Conservation (phyloP, 2,113 vertebrate genomes). For the Plotosus lineatus region DNA sequence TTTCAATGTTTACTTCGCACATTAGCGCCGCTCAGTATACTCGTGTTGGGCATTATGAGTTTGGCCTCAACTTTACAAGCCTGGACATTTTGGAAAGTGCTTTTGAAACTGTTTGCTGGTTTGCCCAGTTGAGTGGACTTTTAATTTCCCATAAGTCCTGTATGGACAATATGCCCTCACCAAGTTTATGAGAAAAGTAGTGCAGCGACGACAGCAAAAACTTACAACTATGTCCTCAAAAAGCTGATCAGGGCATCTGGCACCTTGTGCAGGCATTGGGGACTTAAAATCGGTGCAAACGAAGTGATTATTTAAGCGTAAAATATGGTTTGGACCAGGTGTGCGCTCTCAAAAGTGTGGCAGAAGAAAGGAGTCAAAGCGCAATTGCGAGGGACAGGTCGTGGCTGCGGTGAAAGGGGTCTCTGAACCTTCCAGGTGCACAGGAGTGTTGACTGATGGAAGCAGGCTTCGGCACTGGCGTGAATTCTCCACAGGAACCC, state of each 20-base stretch:
- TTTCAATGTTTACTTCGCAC: constrained; percentile 32
- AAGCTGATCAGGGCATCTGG: constrained; percentile 56
- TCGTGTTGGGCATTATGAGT: constrained; percentile 12
- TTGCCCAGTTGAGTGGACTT: constrained; percentile 9
- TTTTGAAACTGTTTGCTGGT: background rate
- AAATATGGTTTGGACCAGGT: constrained; percentile 69
- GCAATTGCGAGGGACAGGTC: constrained; percentile 34
- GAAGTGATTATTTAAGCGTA: constrained; percentile 67
- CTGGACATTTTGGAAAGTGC: constrained; percentile 27
- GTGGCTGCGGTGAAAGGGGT: constrained; percentile 59
- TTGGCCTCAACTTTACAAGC: constrained; percentile 12
- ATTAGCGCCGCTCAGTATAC: constrained; percentile 29
- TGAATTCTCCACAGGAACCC: constrained; percentile 35
- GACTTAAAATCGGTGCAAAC: constrained; percentile 68
- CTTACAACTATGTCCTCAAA: constrained; percentile 47
- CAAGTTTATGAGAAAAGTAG: constrained; percentile 46
- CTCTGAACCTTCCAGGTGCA: constrained; percentile 67
- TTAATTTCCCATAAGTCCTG: constrained; percentile 18
- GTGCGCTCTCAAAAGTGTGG: constrained; percentile 66
- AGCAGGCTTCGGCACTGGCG: constrained; percentile 42
- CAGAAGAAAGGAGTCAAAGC: constrained; percentile 60
- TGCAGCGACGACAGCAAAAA: constrained; percentile 33
- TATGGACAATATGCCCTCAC: constrained; percentile 23
- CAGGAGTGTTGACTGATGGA: constrained; percentile 46
- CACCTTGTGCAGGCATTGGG: constrained; percentile 57